Base-by-base conservation (phyloP, 2,113 vertebrate species). In the Psephotus haematonotus region DNA sequence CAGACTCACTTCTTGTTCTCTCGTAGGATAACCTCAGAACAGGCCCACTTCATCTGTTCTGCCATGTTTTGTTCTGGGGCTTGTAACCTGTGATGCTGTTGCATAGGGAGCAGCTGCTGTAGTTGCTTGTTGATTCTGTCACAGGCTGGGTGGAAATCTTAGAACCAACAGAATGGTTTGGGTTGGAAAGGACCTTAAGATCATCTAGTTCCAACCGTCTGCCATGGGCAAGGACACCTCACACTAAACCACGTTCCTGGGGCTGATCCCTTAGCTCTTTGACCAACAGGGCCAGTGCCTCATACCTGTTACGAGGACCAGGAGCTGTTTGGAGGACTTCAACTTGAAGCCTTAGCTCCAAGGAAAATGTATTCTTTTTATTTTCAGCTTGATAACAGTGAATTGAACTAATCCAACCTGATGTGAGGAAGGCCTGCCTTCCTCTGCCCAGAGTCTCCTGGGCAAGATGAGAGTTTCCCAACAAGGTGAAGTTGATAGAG, bases 301-400 rank as follows among this genome's bases (percentile, higher is more conserved):
- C 50, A 6, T 2, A 4, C 14, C 0, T 1, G 29, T 18, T 43
- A 55, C 52, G 39, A 62, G 29, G 57, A 22, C 6, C 11, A 3
- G 63, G 11, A 80, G 39, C 27, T 83, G 1, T 35, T 52, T 55
- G 41, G 27, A 41, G 35, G 35, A n/a, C n/a, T 63, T 7, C 24
- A 68, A 14, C 27, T 65, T 65, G 57, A 71, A 47, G 37, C 2
- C 1, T 69, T 74, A 63, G 33, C 60, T 31, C 16, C 57, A 59
- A 59, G 33, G 57, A 59, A 23, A 59, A 14, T 59, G 23, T 59
- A n/a, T n/a, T n/a, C 13, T 23, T 35, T 59, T 23, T 24, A 16
- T 88, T 82, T 84, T 72, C 35, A 62, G 18, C 41, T 80, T 41
- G 11, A 28, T 91, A 37, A 37, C 6, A 59, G 9, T 49, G 39